Evolutionary conservation across 2,113 vertebrate genomes (phyloP).

Genomic region (Malurus alboscapulatus): DNA sequence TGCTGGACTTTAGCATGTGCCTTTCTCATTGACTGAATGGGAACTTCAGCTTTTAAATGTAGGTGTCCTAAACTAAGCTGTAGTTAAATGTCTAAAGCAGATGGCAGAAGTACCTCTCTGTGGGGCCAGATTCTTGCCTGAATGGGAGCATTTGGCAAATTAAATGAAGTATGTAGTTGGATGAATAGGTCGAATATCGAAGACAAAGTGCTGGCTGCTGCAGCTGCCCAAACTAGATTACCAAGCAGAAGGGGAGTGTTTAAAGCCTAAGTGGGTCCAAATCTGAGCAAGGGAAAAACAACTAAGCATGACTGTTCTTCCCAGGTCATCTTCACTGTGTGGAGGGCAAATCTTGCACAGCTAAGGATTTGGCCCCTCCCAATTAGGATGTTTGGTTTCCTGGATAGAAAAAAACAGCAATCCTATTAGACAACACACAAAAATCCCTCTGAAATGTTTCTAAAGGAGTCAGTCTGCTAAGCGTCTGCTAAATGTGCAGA

Average conservation of each 20-base stretch:
- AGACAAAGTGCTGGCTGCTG: constrained; percentile 51
- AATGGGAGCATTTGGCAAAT: constrained; percentile 66
- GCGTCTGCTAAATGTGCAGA: constrained; percentile 39
- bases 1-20: background rate
- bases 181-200: constrained; percentile 37
- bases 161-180: constrained; percentile 53
- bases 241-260: constrained; percentile 39
- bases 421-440: constrained; percentile 43
- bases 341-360: background rate
- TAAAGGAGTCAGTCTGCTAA: constrained; percentile 44
- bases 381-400: constrained; percentile 19
- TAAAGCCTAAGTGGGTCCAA: constrained; percentile 17
- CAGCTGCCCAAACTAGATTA: constrained; percentile 61
- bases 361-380: background rate
- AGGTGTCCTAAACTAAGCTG: constrained; percentile 21
- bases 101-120: constrained; percentile 48
- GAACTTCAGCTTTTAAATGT: background rate
- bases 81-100: constrained; percentile 52
- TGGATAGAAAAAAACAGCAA: background rate
- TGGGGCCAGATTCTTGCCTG: constrained; percentile 34
- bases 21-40: background rate
- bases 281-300: background rate
- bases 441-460: constrained; percentile 37
- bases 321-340: background rate
- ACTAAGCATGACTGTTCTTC: background rate